phyloP scores from a whole-genome alignment of 2,888 invertebrate species.

The Pyrgus malvae region DNA sequence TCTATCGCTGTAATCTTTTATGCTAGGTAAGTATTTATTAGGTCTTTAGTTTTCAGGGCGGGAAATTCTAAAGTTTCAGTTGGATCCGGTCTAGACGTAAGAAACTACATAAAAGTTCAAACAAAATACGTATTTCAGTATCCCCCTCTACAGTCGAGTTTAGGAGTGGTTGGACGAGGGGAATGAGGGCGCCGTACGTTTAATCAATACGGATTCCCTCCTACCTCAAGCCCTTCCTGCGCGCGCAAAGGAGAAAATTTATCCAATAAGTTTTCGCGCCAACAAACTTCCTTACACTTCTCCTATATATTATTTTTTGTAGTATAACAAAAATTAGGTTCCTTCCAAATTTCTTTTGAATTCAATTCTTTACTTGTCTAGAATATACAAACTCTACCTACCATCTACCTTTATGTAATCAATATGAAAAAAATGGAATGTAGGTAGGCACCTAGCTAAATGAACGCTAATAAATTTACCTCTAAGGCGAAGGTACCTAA shows the following conservation, averaged over 20 bases:
- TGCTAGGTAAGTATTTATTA: background rate
- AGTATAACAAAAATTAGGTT: background rate
- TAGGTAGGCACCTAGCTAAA: background rate
- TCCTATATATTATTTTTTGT: background rate
- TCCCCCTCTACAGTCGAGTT: conserved; percentile 48
- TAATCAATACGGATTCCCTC: conserved; percentile 71
- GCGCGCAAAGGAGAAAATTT: conserved; percentile 58
- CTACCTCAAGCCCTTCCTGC: conserved; percentile 46
- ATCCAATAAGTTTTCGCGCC: conserved; percentile 55
- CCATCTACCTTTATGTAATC: too few species aligned
- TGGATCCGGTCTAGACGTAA: conserved; percentile 35
- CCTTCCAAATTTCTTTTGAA: background rate
- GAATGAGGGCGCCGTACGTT: conserved; percentile 51
- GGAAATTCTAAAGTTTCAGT: conserved; percentile 9
- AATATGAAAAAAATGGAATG: too few species aligned
- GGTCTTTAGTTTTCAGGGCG: background rate
- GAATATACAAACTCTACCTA: too few species aligned
- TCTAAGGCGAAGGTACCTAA: too few species aligned
- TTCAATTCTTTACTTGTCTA: too few species aligned
- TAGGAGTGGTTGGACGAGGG: conserved; percentile 46
- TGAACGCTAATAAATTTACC: too few species aligned
- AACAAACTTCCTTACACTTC: conserved; percentile 40
- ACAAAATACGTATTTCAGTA: conserved; percentile 47
- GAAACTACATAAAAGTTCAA: conserved; percentile 40
- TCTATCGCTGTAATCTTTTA: too few species aligned